phyloP scores from a whole-genome alignment of 2,888 invertebrate genomes.

The Unio delphinus region DNA sequence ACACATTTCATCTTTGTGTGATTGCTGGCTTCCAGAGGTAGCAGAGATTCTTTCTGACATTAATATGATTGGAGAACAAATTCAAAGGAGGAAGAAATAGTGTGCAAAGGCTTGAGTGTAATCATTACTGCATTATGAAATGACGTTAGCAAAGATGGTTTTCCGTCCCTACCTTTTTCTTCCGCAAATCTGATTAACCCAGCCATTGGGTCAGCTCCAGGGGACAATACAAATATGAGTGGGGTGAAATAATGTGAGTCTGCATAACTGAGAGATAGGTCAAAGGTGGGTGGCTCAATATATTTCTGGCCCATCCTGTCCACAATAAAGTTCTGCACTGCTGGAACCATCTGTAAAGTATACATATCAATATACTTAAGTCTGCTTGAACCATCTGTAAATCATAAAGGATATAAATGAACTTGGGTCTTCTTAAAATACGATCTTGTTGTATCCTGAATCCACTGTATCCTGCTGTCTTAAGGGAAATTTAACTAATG shows the following conservation, averaged over 20 bases:
- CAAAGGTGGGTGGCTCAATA: constrained; percentile 70
- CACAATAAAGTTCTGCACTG: constrained; percentile 67
- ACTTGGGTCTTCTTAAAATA: constrained; percentile 48
- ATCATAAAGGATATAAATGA: no score
- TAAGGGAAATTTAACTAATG: neutral
- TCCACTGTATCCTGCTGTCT: neutral
- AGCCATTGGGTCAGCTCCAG: constrained; percentile 71
- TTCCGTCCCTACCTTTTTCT: constrained; percentile 58
- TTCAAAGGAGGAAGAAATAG: no score
- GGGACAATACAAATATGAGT: constrained; percentile 70
- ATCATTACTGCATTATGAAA: no score
- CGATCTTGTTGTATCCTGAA: no score
- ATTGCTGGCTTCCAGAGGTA: no score
- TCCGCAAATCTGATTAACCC: constrained; percentile 69
- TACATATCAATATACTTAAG: neutral
- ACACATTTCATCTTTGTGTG: no score
- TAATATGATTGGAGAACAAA: no score
- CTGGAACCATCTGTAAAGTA: constrained; percentile 65
- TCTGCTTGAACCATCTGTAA: neutral
- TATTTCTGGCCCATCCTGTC: constrained; percentile 66
- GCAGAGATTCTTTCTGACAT: no score
- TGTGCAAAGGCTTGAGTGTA: no score
- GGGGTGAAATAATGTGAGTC: constrained; percentile 68
- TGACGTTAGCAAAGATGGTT: no score
- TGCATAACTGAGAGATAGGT: constrained; percentile 66